Evolutionary conservation across 2,797 vertebrate species (phyloP).

Genomic region (Glossophaga mutica): DNA sequence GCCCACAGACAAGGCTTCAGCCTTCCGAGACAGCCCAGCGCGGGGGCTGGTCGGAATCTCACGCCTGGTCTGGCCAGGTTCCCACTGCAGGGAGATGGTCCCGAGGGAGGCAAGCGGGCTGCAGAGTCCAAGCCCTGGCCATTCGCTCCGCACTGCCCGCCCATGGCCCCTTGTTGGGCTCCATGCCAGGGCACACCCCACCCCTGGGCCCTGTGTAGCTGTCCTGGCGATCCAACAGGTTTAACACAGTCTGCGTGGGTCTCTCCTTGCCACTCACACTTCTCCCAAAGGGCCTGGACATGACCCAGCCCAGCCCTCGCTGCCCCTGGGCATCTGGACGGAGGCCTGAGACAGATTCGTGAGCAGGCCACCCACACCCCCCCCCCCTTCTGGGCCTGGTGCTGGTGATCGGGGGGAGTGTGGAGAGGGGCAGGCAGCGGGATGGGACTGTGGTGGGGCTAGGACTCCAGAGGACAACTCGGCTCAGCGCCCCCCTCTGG

Average conservation of each 20-base stretch:
- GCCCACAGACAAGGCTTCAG: neutral
- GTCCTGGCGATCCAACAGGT: neutral
- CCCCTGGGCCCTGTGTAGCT: neutral
- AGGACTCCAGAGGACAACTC: neutral
- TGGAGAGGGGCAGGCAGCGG: neutral
- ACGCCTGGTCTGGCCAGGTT: slow-evolving; percentile 79
- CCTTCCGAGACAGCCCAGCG: neutral
- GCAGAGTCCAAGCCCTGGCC: neutral
- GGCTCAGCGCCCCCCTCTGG: neutral
- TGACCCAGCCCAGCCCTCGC: neutral
- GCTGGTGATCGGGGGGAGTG: neutral
- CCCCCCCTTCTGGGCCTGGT: neutral
- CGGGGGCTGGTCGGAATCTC: neutral
- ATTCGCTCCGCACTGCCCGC: neutral
- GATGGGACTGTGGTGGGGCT: neutral
- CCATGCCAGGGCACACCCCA: neutral
- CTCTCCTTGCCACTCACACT: neutral
- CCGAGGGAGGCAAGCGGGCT: slow-evolving; percentile 65
- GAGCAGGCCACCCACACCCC: neutral
- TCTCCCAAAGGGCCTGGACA: neutral
- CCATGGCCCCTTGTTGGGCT: neutral
- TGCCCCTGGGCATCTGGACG: neutral
- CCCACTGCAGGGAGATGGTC: slow-evolving; percentile 92
- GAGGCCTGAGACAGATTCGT: neutral
- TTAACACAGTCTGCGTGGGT: neutral